Percentiles rank a stretch among this genome's conserved stretches.
Conservation (phyloP, 2,113 vertebrate species). For the Myrmecophaga tridactyla region DNA sequence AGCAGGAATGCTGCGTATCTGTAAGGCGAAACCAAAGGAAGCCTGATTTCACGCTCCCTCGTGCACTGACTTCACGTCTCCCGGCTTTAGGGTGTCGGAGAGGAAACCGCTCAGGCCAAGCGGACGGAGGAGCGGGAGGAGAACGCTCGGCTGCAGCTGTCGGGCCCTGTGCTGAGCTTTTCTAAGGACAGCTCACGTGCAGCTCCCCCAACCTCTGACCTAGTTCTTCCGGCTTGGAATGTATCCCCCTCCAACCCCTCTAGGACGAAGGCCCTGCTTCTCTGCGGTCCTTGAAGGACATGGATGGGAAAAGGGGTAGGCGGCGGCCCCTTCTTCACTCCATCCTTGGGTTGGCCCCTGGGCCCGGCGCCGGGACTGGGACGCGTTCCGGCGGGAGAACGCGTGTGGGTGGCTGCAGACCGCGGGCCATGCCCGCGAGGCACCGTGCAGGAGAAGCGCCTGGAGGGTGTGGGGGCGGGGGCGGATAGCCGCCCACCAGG, state of each 20-base stretch:
- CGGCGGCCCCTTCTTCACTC: too few species aligned
- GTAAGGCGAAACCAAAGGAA: accelerated
- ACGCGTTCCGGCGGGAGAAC: background rate
- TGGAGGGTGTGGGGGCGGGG: too few species aligned
- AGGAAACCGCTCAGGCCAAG: background rate
- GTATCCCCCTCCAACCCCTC: background rate
- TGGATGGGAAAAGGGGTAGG: too few species aligned
- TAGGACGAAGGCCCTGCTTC: background rate
- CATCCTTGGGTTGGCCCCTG: too few species aligned
- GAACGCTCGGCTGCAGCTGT: background rate
- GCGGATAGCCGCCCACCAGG: accelerated
- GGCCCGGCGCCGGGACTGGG: background rate
- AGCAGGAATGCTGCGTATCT: background rate
- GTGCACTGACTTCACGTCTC: background rate
- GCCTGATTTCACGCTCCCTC: too few species aligned
- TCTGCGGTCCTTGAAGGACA: too few species aligned
- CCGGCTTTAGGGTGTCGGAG: background rate
- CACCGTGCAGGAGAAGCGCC: accelerated
- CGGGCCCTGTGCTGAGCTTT: background rate
- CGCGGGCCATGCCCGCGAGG: too few species aligned
- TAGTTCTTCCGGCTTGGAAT: background rate
- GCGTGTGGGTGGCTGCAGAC: accelerated
- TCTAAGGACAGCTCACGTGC: background rate
- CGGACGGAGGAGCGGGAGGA: too few species aligned
- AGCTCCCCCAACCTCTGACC: accelerated